Conservation (phyloP, 2,797 vertebrate species). For the Hephaestus fuliginosus region DNA sequence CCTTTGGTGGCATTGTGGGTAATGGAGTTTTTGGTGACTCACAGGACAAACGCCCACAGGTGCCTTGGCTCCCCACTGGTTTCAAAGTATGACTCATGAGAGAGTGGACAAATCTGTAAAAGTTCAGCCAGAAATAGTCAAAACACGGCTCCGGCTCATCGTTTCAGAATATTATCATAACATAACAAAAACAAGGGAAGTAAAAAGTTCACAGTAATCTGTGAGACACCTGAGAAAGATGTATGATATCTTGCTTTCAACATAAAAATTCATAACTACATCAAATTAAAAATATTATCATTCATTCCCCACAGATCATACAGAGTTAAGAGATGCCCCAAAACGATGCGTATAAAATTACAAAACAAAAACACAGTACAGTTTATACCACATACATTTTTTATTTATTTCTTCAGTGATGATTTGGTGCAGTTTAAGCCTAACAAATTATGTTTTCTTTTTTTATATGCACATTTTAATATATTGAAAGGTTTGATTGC, state of each 20-base stretch:
- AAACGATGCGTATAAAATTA: not conserved
- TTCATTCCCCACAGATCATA: not conserved
- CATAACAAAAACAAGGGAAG: not conserved
- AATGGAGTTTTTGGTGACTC: slow-evolving; percentile 42
- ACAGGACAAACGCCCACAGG: slow-evolving; percentile 22
- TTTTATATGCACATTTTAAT: not conserved
- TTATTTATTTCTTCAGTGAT: not conserved
- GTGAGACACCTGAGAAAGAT: not conserved
- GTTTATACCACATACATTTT: not conserved
- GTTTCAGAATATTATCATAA: slow-evolving; percentile 6
- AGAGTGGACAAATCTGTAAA: slow-evolving; percentile 26
- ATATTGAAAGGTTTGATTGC: not conserved
- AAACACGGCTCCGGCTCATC: not conserved
- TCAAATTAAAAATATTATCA: not conserved
- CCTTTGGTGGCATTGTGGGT: slow-evolving; percentile 30
- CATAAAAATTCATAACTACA: slow-evolving; percentile 3
- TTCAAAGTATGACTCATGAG: slow-evolving; percentile 38
- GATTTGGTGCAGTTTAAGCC: not conserved
- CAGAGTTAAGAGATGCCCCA: not conserved
- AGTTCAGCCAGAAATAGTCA: not conserved
- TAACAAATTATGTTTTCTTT: not conserved
- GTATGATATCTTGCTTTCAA: not conserved
- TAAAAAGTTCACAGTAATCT: not conserved
- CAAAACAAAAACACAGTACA: not conserved
- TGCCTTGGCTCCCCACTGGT: not conserved